A percentile compares a stretch with the other conserved stretches of the same genome.
Conservation (phyloP, 2,888 invertebrate genomes). For the Dryadula phaetusa region DNA sequence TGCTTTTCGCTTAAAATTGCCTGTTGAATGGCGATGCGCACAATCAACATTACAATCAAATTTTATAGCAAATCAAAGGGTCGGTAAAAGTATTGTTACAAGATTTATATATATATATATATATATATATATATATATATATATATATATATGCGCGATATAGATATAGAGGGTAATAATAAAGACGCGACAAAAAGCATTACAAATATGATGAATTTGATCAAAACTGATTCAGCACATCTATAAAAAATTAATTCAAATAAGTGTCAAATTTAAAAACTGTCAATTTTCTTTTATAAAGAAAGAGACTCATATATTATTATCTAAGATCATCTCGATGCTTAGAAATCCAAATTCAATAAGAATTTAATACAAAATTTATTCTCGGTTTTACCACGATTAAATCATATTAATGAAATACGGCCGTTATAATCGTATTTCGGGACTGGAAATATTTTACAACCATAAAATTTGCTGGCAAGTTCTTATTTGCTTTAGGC, state of each 20-base stretch:
- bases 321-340: slow-evolving; percentile 11
- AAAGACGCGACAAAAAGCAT: no score
- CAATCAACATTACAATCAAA: no score
- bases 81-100: no score
- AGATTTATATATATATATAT: no score
- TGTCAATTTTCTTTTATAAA: slow-evolving; percentile 4
- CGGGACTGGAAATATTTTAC: slow-evolving; percentile 56
- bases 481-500: slow-evolving; percentile 56
- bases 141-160: no score
- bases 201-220: neutral
- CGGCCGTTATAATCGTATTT: slow-evolving; percentile 37
- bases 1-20: no score
- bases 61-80: no score
- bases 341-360: slow-evolving; percentile 21
- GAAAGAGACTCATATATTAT: neutral
- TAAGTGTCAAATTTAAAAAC: neutral
- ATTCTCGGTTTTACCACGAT: slow-evolving; percentile 14
- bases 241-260: neutral
- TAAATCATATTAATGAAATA: slow-evolving; percentile 35
- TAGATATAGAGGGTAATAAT: no score
- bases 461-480: slow-evolving; percentile 61
- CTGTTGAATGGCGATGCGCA: no score
- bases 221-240: neutral
- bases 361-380: slow-evolving; percentile 26
- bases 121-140: no score